These are phyloP conservation scores for Eulithis prunata DNA, from an alignment of 2,888 invertebrate species.

Conservation along the genomic window DNA sequence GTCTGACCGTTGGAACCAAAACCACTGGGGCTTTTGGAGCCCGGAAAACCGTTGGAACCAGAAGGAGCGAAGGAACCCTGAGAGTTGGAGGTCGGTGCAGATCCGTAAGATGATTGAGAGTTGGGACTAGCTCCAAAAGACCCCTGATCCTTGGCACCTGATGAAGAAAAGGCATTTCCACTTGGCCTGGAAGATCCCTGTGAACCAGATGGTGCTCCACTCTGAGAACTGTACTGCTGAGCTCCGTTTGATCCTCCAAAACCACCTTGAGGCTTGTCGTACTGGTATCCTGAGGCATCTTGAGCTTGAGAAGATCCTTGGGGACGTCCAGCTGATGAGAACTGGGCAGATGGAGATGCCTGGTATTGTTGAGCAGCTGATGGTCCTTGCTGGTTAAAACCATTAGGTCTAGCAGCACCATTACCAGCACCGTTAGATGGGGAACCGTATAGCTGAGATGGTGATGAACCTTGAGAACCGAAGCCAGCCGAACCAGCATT, in stretches of 20 bases:
- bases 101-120: conserved; percentile 38
- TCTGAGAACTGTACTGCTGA: conserved; percentile 35
- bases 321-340: conserved; percentile 28
- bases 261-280: conserved; percentile 47
- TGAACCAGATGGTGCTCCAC: conserved; percentile 29
- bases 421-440: conserved; percentile 14
- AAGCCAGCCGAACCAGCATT: conserved; percentile 18
- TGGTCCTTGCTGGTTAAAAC: conserved; percentile 15
- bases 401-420: conserved; percentile 10
- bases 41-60: conserved; percentile 33
- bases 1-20: conserved; percentile 37
- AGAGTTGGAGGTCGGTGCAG: conserved; percentile 21
- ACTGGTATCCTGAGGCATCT: conserved; percentile 51
- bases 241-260: conserved; percentile 23
- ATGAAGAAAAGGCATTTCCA: conserved; percentile 23
- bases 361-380: conserved; percentile 42
- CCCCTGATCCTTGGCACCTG: conserved; percentile 16
- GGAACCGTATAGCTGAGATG: conserved; percentile 33
- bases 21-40: conserved; percentile 34
- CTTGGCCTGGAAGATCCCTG: conserved; percentile 34
- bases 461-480: conserved; percentile 37
- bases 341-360: conserved; percentile 38
- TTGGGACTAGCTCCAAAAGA: conserved; percentile 27
- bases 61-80: conserved; percentile 34
- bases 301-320: conserved; percentile 42